Base-by-base conservation (phyloP, 2,888 invertebrate genomes). In the Agonopterix alstromeriana region DNA sequence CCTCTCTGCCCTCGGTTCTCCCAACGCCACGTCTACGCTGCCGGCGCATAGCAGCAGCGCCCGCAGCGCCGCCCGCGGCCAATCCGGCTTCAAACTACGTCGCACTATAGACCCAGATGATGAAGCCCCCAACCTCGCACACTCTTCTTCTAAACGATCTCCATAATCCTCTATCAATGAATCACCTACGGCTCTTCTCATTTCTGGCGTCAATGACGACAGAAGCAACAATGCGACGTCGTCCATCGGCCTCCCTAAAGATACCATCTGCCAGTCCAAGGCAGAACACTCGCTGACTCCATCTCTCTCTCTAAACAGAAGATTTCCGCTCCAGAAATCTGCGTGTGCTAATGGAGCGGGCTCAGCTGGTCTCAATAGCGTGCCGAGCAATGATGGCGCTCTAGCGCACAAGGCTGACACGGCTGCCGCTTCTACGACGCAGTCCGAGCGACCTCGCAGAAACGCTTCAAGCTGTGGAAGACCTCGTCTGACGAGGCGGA, bases 221-320 rank as follows among this genome's bases (percentile, higher is more conserved):
- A 93, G 84, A 45, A 95, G 84, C 46, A 95, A 77, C 11, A 94
- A 77, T 0, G 95, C 95, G 8, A 95, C 89, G 68, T 95, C 95
- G 72, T 95, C 95, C 70, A 94, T 95, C 12, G 94, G 94, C 61
- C 90, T 84, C 54, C 94, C 94, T 54, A 94, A 91, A 1, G 94
- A 94, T 44, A 95, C 94, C 95, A 95, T 95, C 85, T 95, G 95
- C 95, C 95, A 95, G 72, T 95, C 95, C 42, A 95, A 79, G 45
- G 94, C 93, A 48, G 92, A 90, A 68, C 95, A 95, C 52, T 91
- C 90, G 61, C 90, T 91, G 49, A 77, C 58, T 51, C 83, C 85
- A 14, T 83, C 79, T 49, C 61, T 70, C 55, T 91, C 90, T 49
- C 90, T 85, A 65, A 95, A 94, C 53, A 94, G 83, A 10, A 95